These are phyloP conservation scores for Tetrao urogallus DNA, from an alignment of 2,113 vertebrate species.

Conservation along the genomic window DNA sequence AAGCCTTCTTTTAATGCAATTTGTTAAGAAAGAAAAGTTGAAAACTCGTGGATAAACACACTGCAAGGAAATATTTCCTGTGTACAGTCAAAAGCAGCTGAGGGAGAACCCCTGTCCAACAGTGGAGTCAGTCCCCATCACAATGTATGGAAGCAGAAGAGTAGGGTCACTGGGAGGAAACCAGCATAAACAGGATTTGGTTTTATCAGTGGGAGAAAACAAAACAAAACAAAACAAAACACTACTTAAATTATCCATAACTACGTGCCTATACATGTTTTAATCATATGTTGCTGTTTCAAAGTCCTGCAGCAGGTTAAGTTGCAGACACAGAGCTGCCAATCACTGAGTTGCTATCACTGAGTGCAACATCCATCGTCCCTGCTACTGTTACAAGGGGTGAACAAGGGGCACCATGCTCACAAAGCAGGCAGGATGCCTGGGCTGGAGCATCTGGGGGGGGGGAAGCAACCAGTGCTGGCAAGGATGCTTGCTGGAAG, in stretches of 20 bases:
- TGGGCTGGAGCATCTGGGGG: not conserved
- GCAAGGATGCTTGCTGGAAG: not conserved
- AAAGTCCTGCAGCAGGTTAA: not conserved
- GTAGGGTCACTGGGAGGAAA: not conserved
- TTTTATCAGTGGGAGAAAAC: conserved; percentile 30
- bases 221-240: not conserved
- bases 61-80: conserved; percentile 60
- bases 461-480: not conserved
- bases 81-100: conserved; percentile 15
- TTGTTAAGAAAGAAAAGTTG: not conserved
- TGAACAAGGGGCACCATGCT: not conserved
- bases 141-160: conserved; percentile 27
- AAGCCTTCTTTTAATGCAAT: not conserved
- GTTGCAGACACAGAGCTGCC: rapidly evolving
- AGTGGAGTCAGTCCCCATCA: not conserved
- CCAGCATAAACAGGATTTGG: conserved; percentile 44
- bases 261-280: not conserved
- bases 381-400: not conserved
- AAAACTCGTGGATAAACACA: conserved; percentile 36
- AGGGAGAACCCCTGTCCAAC: not conserved
- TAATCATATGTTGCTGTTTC: not conserved
- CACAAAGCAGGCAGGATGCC: rapidly evolving
- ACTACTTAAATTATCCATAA: not conserved
- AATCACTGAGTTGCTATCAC: not conserved
- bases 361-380: rapidly evolving